phyloP scores from a whole-genome alignment of 2,797 vertebrate genomes.

The Brachyalestes nurse region DNA sequence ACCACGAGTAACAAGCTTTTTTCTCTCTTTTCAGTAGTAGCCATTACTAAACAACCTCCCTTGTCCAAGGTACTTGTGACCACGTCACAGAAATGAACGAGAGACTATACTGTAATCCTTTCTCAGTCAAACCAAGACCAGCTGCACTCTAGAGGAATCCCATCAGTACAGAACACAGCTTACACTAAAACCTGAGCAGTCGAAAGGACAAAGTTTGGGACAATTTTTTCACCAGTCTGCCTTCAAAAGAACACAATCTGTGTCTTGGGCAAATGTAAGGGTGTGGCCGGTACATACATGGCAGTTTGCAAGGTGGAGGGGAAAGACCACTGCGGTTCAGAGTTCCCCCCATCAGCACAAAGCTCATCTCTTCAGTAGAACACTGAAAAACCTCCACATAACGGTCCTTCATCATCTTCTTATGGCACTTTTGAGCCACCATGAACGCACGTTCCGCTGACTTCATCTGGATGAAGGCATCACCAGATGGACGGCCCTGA shows the following conservation, averaged over 20 bases:
- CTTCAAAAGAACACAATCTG: neutral
- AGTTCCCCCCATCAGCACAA: constrained; percentile 96
- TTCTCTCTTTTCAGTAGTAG: neutral
- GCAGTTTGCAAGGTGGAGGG: constrained; percentile 95
- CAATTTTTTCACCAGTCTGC: neutral
- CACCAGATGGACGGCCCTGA: constrained; percentile 92
- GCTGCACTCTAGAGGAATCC: neutral
- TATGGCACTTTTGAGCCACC: constrained; percentile 94
- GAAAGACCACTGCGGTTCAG: constrained; percentile 96
- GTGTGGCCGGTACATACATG: constrained; percentile 81
- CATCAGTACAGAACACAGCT: neutral
- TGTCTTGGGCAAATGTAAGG: neutral
- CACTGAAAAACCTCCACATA: constrained; percentile 98
- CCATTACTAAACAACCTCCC: neutral
- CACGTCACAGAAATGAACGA: neutral
- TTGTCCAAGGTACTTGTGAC: neutral
- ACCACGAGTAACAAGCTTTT: neutral
- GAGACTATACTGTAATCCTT: neutral
- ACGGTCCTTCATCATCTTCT: constrained; percentile 97
- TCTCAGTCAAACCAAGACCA: neutral
- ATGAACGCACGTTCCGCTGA: constrained; percentile 90
- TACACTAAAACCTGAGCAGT: neutral
- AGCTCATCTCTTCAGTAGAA: constrained; percentile 97
- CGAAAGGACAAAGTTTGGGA: neutral
- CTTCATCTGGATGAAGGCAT: constrained; percentile 97